Evolutionary conservation across 1,140 invertebrate genomes (phyloP).

Genomic region (Dysdera silvatica): DNA sequence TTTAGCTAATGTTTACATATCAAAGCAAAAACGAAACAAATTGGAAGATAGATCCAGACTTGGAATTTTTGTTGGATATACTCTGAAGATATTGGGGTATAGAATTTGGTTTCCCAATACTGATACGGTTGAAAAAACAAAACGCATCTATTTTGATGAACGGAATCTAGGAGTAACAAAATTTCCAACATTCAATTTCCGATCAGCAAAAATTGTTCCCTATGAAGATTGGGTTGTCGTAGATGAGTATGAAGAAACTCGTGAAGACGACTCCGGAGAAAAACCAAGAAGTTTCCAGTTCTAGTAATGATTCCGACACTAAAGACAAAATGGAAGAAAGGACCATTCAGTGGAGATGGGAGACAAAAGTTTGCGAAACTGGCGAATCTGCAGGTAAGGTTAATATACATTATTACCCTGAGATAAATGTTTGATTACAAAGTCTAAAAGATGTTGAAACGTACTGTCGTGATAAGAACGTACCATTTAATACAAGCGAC

Average conservation of each 20-base stretch:
- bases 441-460: not conserved
- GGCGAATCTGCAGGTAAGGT: too few relatives aligned
- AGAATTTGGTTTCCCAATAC: not conserved
- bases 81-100: not conserved
- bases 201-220: too few relatives aligned
- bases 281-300: not conserved
- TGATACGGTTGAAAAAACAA: not conserved
- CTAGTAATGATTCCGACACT: too few relatives aligned
- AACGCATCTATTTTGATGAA: not conserved
- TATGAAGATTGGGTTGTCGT: not conserved
- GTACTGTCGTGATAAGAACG: not conserved
- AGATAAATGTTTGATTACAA: not conserved
- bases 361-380: too few relatives aligned
- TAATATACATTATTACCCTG: too few relatives aligned
- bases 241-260: not conserved
- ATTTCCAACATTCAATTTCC: too few relatives aligned
- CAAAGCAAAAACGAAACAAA: not conserved
- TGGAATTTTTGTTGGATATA: constrained; percentile 11
- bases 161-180: not conserved
- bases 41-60: not conserved
- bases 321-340: too few relatives aligned
- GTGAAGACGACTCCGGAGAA: not conserved
- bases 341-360: too few relatives aligned
- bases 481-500: not conserved
- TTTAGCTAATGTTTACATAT: not conserved